Evolutionary conservation across 2,888 invertebrate species (phyloP).

Genomic region (Eupithecia subfuscata): DNA sequence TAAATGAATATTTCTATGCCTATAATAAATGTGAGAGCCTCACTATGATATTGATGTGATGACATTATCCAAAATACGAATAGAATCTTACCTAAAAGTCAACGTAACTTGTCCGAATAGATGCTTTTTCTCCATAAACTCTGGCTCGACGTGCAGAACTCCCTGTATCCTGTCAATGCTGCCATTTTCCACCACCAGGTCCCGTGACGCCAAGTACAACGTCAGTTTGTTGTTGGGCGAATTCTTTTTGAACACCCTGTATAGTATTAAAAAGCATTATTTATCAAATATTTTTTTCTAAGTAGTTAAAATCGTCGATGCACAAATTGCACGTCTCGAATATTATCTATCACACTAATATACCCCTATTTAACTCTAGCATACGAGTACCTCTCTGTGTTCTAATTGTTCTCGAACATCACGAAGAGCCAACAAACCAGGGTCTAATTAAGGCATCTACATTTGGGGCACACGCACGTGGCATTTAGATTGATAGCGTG

Average conservation of each 20-base stretch:
- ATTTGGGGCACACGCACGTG: not conserved
- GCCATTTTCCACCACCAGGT: conserved; percentile 90
- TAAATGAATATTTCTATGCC: too few species aligned
- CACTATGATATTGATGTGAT: too few species aligned
- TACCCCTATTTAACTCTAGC: not conserved
- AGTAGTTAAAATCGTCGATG: too few species aligned
- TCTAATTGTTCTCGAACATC: not conserved
- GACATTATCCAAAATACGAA: not conserved
- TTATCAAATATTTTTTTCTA: too few species aligned
- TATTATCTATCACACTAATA: too few species aligned
- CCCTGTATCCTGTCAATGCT: conserved; percentile 93
- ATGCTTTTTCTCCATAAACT: conserved; percentile 89
- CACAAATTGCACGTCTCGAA: too few species aligned
- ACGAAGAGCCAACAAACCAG: not conserved
- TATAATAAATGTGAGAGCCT: too few species aligned
- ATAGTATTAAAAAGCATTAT: not conserved
- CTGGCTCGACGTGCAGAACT: conserved; percentile 95
- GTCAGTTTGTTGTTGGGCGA: conserved; percentile 94
- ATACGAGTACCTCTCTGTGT: not conserved
- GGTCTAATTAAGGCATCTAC: conserved; percentile 1
- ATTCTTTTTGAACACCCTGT: conserved; percentile 93
- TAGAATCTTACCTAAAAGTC: conserved; percentile 90
- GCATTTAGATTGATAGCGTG: not conserved
- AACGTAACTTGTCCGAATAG: conserved; percentile 93
- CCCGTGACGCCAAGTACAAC: conserved; percentile 91